phyloP scores from a whole-genome alignment of 2,888 invertebrate species.

The Dryocosmus kuriphilus region DNA sequence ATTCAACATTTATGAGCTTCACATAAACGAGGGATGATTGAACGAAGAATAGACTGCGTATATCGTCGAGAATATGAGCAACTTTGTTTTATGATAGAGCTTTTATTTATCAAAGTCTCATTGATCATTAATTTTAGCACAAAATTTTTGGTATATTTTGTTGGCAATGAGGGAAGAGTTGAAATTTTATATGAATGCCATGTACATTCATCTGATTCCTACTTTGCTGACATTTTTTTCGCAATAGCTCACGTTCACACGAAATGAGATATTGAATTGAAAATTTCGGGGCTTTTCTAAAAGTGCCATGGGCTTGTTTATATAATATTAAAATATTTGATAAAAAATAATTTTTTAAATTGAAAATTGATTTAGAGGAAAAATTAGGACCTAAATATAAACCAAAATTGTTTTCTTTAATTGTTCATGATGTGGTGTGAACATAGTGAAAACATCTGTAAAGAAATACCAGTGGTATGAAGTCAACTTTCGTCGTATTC shows the following conservation, averaged over 20 bases:
- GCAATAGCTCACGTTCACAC: too few relatives aligned
- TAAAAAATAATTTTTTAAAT: too few relatives aligned
- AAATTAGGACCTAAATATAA: background rate
- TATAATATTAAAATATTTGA: too few relatives aligned
- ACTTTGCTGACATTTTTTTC: too few relatives aligned
- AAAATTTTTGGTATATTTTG: too few relatives aligned
- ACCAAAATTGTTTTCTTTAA: background rate
- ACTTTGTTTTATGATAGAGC: background rate
- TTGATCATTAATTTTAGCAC: background rate
- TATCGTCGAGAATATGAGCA: background rate
- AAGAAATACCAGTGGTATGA: background rate
- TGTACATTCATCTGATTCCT: too few relatives aligned
- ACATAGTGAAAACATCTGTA: background rate
- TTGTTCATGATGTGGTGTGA: background rate
- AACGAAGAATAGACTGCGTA: background rate
- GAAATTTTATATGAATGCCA: too few relatives aligned
- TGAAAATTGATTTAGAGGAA: too few relatives aligned
- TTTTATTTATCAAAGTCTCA: background rate
- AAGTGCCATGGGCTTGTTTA: too few relatives aligned
- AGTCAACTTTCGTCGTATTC: constrained; percentile 18
- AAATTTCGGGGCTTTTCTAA: too few relatives aligned
- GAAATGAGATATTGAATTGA: too few relatives aligned
- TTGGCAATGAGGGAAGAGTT: too few relatives aligned
- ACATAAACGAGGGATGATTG: background rate
- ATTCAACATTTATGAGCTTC: background rate